Evolutionary conservation across 2,113 vertebrate species (phyloP).

Genomic region (Lagopus leucura): DNA sequence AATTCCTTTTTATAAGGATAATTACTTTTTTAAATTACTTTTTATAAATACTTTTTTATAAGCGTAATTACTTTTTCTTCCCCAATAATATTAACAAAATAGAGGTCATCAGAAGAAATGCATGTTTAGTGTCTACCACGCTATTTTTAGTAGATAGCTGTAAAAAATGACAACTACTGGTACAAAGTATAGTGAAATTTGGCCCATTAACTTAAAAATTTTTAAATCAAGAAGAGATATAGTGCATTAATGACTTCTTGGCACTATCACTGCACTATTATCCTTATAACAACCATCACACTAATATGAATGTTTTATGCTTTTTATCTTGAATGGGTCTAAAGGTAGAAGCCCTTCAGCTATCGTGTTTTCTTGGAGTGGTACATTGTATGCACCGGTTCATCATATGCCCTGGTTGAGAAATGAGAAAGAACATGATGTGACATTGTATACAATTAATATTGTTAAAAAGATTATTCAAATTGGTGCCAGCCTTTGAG

Average conservation of each 20-base stretch:
- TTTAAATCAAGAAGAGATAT: slow-evolving; percentile 56
- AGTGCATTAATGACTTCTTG: slow-evolving; percentile 79
- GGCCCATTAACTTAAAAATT: slow-evolving; percentile 67
- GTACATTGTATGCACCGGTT: slow-evolving; percentile 21
- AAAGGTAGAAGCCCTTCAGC: slow-evolving; percentile 35
- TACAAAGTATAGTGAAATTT: slow-evolving; percentile 58
- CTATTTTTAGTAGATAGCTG: slow-evolving; percentile 4
- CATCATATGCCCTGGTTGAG: slow-evolving; percentile 24
- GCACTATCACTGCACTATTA: slow-evolving; percentile 49
- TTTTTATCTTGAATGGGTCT: slow-evolving; percentile 68
- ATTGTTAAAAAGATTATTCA: slow-evolving; percentile 41
- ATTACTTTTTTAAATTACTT: no score
- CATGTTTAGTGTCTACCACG: neutral
- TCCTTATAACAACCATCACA: slow-evolving; percentile 74
- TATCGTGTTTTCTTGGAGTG: slow-evolving; percentile 57
- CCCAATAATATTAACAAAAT: neutral
- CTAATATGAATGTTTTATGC: slow-evolving; percentile 58
- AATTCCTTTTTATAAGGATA: neutral
- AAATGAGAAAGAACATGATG: slow-evolving; percentile 11
- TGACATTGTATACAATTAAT: slow-evolving; percentile 47
- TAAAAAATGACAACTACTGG: slow-evolving; percentile 22
- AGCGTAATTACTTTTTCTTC: neutral
- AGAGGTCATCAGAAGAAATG: slow-evolving; percentile 2
- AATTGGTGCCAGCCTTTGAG: slow-evolving; percentile 56
- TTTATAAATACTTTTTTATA: no score